Evolutionary conservation across 2,888 invertebrate genomes (phyloP), one percentile per base, ranked within the genome.

Genomic region (Drosophila testacea): DNA sequence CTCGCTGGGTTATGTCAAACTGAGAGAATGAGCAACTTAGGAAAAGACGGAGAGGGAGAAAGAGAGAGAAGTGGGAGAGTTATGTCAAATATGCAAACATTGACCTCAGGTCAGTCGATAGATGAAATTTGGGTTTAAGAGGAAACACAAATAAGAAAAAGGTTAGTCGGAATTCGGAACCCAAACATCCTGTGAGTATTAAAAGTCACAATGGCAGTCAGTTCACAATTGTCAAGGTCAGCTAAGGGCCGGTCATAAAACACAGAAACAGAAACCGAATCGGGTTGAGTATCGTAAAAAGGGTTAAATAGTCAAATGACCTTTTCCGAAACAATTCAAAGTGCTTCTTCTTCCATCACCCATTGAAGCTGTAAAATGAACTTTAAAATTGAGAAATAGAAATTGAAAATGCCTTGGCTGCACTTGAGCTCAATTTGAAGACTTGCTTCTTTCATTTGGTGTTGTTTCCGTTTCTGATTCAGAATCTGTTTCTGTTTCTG

Each of bases 351-450:
- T 16, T 47, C 34, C 34, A 48, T 47, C 30, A 41, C 10, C 16
- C 52, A 71, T 57, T 9, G 57, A 30, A 30, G 66, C 46, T 63
- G 46, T 72, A 44, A 69, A 69, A 54, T 62, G 52, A 54, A 78
- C 65, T 77, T 77, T 70, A 67, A 78, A 77, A 67, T 74, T 51
- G 52, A 42, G 51, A 55, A 63, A 54, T 54, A 16, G 69, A 64
- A 59, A 76, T 76, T 75, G 75, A 72, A 80, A 68, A 56, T 61
- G 73, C 71, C 82, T 78, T 70, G 75, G 77, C 72, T 76, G 82
- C 82, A 84, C 84, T 83, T 83, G 80, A 84, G 84, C 82, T 87
- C 84, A 82, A 87, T 83, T 86, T 69, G 72, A 77, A 72, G 74
- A 69, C 22, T 69, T 61, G 47, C 55, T 70, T 68, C 16, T 38